Evolutionary conservation across 2,888 invertebrate genomes (phyloP), one percentile per base, ranked within the genome.

Genomic region (Oscheius sp.): DNA sequence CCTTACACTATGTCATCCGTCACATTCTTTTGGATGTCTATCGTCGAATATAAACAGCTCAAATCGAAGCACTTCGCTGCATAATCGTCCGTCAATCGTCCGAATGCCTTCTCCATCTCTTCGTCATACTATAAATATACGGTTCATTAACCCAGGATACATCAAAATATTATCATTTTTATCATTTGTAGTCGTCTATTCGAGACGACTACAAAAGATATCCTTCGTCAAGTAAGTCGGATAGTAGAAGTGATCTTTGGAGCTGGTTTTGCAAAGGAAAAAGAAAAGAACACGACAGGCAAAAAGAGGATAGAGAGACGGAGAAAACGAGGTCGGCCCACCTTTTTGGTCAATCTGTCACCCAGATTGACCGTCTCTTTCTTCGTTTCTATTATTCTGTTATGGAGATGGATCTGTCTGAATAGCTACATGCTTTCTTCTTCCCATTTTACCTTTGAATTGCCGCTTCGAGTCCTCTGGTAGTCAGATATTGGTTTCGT

Each of bases 351-450:
- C 44, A 59, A 20, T 59, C 59, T 20, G 0, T 59, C 14, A 28
- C 59, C 41, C 28, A 59, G 28, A 28, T 24, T 26, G n/a, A 26
- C 14, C 26, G 22, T 17, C 14, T 44, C 59, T 3, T 26, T n/a
- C 26, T 30, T 44, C n/a, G 14, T 30, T 28, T 20, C 28, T n/a
- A 44, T 17, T 26, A 12, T 8, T 24, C 44, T 17, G 6, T 59
- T 41, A 41, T 59, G 41, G 2, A 59, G 26, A 6, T 44, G 41
- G 24, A 59, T 59, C 41, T 59, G 59, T 44, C 59, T 59, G n/a
- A 38, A 41, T 41, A 20, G 41, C 41, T n/a, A n/a, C 41, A 41
- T 41, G n/a, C 41, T 12, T 14, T 20, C n/a, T 41, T 14, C 41
- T 41, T 14, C 12, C 12, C 38, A 22, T 41, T 28, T 6, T 24